Evolutionary conservation across 2,888 invertebrate genomes (phyloP), one percentile per base, ranked within the genome.

Genomic region (Glyphotaelius pellucidus): DNA sequence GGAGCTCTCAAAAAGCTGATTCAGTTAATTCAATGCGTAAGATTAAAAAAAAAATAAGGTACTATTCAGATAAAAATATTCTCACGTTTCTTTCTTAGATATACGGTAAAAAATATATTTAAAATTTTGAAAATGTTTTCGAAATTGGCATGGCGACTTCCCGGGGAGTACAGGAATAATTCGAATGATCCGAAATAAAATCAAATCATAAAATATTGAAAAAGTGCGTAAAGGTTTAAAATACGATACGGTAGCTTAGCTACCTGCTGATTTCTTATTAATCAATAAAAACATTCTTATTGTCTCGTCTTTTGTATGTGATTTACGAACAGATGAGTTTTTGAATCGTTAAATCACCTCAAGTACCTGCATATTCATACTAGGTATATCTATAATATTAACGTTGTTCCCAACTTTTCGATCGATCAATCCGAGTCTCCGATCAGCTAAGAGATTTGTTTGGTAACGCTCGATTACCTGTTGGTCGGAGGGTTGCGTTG

Each of bases 21-120:
- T 83, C 25, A 14, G 30, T n/a, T 86, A 42, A 86, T 35, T 86
- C 86, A 86, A 86, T 42, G 47, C 86, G 86, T 47, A 86, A 83
- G 32, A 83, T 52, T 67, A 67, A 67, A n/a, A 67, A 67, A 67
- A 67, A 67, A 25, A 9, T 7, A 67, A 67, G n/a, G 25, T n/a
- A 67, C n/a, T 67, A 25, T 67, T n/a, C 67, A 67, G 67, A 67
- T 67, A 67, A 67, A 67, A 67, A 67, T 67, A 67, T 67, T 67
- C 67, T 67, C 67, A 25, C 9, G 67, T 25, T n/a, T 67, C 25
- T 67, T 67, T 67, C 25, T 25, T n/a, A n/a, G 67, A 67, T 25
- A 67, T 67, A 67, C 67, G 2, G 67, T n/a, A 67, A n/a, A 25
- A 52, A 52, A 19, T 5, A 52, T 19, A 25, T 67, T 25, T 9